A percentile compares a stretch with the other conserved stretches of the same genome.
phyloP scores from a whole-genome alignment of 2,113 vertebrate species.

The Tringa solitaria region DNA sequence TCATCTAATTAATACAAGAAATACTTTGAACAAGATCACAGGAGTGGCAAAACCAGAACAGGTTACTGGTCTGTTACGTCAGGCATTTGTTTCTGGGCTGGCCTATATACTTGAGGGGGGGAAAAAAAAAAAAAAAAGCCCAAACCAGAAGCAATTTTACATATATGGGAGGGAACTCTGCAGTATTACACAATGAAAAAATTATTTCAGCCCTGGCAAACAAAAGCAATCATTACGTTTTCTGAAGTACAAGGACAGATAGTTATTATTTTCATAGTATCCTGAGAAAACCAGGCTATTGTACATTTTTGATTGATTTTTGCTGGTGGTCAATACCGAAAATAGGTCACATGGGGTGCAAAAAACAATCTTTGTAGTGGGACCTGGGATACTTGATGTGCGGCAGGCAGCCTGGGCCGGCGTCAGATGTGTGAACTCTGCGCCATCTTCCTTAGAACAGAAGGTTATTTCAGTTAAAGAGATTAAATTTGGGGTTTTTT shows the following conservation, averaged over 20 bases:
- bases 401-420: neutral
- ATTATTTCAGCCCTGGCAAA: neutral
- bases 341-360: neutral
- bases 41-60: neutral
- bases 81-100: neutral
- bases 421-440: neutral
- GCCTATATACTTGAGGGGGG: neutral
- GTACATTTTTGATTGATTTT: rapidly evolving
- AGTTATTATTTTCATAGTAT: neutral
- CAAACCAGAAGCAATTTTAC: neutral
- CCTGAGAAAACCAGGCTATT: neutral
- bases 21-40: slow-evolving; percentile 49
- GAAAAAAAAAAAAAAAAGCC: neutral
- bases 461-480: neutral
- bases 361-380: too few species aligned
- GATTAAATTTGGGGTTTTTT: neutral
- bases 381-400: neutral
- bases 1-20: slow-evolving; percentile 39
- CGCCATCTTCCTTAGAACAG: neutral
- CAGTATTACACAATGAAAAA: neutral
- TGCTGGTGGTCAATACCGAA: neutral
- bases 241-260: neutral
- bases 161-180: neutral
- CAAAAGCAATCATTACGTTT: neutral
- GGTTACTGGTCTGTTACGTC: neutral